Evolutionary conservation across 2,113 vertebrate species (phyloP).

Genomic region (Myxocyprinus asiaticus): DNA sequence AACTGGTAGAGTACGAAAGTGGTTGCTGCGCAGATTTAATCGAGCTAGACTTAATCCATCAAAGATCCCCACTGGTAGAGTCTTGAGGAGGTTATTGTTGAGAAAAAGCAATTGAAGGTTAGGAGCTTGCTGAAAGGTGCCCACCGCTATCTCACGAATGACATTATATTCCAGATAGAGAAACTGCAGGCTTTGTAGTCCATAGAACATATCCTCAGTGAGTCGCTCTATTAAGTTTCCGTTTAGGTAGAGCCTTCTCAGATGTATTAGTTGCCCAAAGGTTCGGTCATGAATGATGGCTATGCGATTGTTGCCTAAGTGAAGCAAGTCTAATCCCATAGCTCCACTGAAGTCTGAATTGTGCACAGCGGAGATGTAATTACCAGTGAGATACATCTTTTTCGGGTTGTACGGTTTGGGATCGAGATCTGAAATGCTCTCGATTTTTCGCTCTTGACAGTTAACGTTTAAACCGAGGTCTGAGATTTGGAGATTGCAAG

Average conservation of each 20-base stretch:
- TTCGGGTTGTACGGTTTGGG: constrained; percentile 98
- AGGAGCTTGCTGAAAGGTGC: constrained; percentile 86
- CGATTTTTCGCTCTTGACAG: constrained; percentile 95
- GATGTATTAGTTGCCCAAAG: constrained; percentile 87
- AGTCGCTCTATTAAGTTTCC: constrained; percentile 92
- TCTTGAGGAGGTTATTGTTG: constrained; percentile 94
- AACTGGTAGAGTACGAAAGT: constrained; percentile 87
- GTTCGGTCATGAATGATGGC: constrained; percentile 86
- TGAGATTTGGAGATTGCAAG: constrained; percentile 96
- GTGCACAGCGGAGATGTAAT: constrained; percentile 87
- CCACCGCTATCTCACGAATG: constrained; percentile 85
- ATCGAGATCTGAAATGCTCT: constrained; percentile 88
- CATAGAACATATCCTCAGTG: constrained; percentile 84
- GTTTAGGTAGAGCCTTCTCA: constrained; percentile 93
- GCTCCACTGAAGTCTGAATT: constrained; percentile 90
- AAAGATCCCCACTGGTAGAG: constrained; percentile 86
- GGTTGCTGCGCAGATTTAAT: constrained; percentile 91
- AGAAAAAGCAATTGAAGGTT: constrained; percentile 96
- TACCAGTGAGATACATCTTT: constrained; percentile 97
- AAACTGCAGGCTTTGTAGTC: constrained; percentile 91
- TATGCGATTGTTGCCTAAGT: constrained; percentile 95
- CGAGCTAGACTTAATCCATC: constrained; percentile 85
- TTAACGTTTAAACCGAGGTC: constrained; percentile 98
- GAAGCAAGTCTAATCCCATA: constrained; percentile 91
- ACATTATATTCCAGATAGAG: constrained; percentile 96